These are phyloP conservation scores for Zaprionus vittiger DNA, from an alignment of 1,140 invertebrate species.

Conservation along the genomic window DNA sequence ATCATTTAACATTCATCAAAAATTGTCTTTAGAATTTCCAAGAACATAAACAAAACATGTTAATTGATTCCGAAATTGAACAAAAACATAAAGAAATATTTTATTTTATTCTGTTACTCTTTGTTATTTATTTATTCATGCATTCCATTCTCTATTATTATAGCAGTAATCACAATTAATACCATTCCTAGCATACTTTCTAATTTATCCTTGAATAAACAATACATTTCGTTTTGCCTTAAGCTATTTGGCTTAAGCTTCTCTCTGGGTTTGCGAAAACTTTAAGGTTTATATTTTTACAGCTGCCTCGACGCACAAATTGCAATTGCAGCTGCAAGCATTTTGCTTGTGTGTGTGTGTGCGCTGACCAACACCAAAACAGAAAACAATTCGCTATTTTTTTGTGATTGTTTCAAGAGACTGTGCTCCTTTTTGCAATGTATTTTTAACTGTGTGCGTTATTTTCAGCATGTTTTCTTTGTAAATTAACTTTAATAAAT, in stretches of 20 bases:
- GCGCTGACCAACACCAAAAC: conserved; percentile 8
- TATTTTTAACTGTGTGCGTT: conserved; percentile 66
- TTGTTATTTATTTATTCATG: not conserved
- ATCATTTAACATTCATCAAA: no score
- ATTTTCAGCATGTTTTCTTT: conserved; percentile 63
- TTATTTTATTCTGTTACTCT: not conserved
- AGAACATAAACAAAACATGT: no score
- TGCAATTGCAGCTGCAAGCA: conserved; percentile 36
- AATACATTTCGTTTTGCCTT: not conserved
- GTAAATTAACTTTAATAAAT: conserved; percentile 79
- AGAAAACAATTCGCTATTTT: conserved; percentile 25
- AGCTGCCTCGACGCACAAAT: conserved; percentile 53
- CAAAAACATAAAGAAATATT: no score
- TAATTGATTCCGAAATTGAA: no score
- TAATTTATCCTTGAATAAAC: not conserved
- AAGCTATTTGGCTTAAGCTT: not conserved
- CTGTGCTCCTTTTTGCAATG: conserved; percentile 39
- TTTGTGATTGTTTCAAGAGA: conserved; percentile 49
- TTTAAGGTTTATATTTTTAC: conserved; percentile 49
- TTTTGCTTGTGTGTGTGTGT: conserved; percentile 7
- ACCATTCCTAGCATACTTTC: not conserved
- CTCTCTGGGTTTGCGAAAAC: not conserved
- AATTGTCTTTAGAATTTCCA: no score
- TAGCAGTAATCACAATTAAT: no score
- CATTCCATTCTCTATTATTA: no score